phyloP scores from a whole-genome alignment of 2,797 vertebrate species.

The Tragopan temminckii region DNA sequence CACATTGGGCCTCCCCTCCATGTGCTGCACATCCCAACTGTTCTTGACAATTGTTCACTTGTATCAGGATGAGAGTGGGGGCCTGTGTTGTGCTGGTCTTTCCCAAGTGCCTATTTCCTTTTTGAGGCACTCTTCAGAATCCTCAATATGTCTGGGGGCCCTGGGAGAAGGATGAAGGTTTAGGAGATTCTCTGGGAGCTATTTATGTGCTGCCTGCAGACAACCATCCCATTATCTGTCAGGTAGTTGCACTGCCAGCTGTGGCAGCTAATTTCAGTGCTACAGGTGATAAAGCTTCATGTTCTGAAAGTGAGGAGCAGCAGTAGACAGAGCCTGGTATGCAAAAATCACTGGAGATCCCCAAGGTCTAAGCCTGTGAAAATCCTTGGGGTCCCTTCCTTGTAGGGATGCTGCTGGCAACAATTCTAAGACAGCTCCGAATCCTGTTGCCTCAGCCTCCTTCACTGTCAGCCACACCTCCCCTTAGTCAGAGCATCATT shows the following conservation, averaged over 20 bases:
- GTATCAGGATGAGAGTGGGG: not conserved
- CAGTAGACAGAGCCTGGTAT: not conserved
- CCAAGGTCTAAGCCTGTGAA: not conserved
- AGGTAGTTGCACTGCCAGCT: not conserved
- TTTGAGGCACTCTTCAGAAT: not conserved
- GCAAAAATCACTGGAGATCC: not conserved
- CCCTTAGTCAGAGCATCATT: not conserved
- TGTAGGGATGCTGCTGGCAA: not conserved
- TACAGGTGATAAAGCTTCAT: not conserved
- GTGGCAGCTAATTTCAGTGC: not conserved
- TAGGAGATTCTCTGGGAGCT: not conserved
- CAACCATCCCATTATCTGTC: not conserved
- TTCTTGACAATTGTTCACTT: not conserved
- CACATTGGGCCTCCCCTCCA: not conserved
- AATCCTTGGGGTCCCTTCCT: not conserved
- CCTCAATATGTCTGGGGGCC: not conserved
- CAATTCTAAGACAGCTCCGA: not conserved
- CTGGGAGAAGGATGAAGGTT: not conserved
- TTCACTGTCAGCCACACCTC: conserved; percentile 18
- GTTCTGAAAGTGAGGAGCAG: not conserved
- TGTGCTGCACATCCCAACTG: not conserved
- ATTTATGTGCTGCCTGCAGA: not conserved
- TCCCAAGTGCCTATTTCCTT: not conserved
- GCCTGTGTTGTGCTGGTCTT: not conserved
- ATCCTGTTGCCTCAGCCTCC: not conserved